Evolutionary conservation across 2,888 invertebrate genomes (phyloP), one percentile per base, ranked within the genome.

Genomic region (Agriopis leucophaearia): DNA sequence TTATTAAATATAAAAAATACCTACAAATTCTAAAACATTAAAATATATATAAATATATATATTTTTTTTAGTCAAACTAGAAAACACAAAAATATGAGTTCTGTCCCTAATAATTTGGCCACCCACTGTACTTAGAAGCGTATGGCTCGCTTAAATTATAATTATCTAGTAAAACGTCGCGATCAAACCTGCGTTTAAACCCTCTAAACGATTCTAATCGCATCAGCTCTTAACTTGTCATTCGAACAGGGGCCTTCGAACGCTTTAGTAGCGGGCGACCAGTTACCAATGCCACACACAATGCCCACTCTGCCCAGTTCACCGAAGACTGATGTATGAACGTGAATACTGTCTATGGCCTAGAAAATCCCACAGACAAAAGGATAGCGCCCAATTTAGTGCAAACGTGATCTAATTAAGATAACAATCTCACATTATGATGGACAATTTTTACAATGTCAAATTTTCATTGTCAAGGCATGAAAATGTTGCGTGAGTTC

Each of bases 201-300:
- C 3, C 27, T 10, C 15, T 10, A 35, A 5, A 10, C 16, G 52
- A 62, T 3, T 12, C 38, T 45, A 50, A 74, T 74, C 79, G 81
- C 83, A 74, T 68, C 68, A 75, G 79, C 73, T 74, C 74, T 60
- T 81, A 75, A 77, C 81, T 85, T 81, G 79, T 66, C 57, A 42
- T 61, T 66, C 71, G 75, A 74, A 82, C 73, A 72, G 75, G 81
- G 82, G 83, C 87, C 90, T 89, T 89, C 87, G 81, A 83, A 83
- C 69, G 78, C 78, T 86, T 81, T 78, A 80, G 74, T 78, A 67
- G 64, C 75, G 74, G 67, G 62, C 75, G 78, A 77, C 80, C 78
- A 78, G 78, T 81, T 80, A 74, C 83, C 88, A 90, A 88, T 89
- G 90, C 81, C 85, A 86, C 74, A 64, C 75, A 89, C 87, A 91